Evolutionary conservation across 2,113 vertebrate genomes (phyloP).

Genomic region (Sciurus niger): DNA sequence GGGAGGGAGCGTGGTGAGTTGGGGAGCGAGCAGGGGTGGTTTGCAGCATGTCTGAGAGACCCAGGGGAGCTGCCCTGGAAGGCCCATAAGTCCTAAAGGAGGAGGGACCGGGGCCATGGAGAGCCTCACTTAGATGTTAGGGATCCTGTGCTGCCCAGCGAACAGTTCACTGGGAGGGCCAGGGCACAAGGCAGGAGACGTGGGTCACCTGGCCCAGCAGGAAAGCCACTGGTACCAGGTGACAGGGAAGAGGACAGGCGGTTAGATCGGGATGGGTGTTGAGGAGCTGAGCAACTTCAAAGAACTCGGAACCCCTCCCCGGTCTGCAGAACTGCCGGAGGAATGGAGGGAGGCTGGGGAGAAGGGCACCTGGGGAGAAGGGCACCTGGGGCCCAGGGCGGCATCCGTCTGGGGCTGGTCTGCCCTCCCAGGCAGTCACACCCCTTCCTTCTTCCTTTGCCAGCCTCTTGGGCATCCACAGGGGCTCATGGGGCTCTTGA

Average conservation of each 20-base stretch:
- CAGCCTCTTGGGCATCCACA: accelerated
- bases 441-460: not conserved
- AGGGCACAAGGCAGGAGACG: accelerated
- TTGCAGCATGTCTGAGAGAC: not conserved
- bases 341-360: accelerated
- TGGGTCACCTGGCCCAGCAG: not conserved
- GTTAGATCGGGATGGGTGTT: accelerated
- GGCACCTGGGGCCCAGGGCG: not conserved
- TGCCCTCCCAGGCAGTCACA: not conserved
- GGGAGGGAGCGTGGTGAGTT: no score
- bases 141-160: not conserved
- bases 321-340: not conserved
- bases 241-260: accelerated
- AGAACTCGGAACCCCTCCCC: accelerated
- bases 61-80: not conserved
- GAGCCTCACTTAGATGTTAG: no score
- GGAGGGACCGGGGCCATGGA: accelerated
- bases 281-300: not conserved
- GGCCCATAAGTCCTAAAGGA: not conserved
- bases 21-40: not conserved
- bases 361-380: accelerated
- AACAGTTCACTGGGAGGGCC: not conserved
- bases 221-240: not conserved
- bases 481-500: not conserved
- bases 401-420: not conserved